Percentiles rank a stretch among this genome's conserved stretches.
phyloP scores from a whole-genome alignment of 2,888 invertebrate species.

The Pyrrhosoma nymphula region DNA sequence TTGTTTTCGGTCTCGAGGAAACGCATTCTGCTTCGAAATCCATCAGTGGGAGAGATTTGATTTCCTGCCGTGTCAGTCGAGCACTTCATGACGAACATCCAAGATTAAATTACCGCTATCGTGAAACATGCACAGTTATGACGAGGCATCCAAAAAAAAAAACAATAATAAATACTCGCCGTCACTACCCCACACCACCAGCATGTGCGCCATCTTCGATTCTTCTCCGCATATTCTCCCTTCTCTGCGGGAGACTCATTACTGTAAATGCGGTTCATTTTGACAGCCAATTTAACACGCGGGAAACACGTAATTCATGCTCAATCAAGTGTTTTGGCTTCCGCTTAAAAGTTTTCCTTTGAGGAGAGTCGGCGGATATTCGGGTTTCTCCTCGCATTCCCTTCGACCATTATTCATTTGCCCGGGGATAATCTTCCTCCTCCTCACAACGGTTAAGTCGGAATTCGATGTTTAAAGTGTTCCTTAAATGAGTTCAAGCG shows the following conservation, averaged over 20 bases:
- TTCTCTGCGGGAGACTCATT: slow-evolving; percentile 23
- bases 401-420: not conserved
- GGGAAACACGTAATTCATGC: not conserved
- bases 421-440: not conserved
- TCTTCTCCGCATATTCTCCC: not conserved
- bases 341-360: not conserved
- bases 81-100: not conserved
- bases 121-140: not conserved
- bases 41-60: not conserved
- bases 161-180: no score
- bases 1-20: not conserved
- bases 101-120: not conserved
- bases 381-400: not conserved
- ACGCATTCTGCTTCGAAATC: not conserved
- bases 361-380: not conserved
- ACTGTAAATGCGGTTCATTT: not conserved
- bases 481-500: not conserved
- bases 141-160: no score
- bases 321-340: slow-evolving; percentile 33
- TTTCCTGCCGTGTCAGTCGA: not conserved
- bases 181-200: not conserved
- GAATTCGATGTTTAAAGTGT: not conserved
- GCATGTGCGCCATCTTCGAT: not conserved
- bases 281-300: slow-evolving; percentile 31
- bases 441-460: not conserved